phyloP scores from a whole-genome alignment of 1,140 invertebrate genomes.

The Pogonomyrmex barbatus region DNA sequence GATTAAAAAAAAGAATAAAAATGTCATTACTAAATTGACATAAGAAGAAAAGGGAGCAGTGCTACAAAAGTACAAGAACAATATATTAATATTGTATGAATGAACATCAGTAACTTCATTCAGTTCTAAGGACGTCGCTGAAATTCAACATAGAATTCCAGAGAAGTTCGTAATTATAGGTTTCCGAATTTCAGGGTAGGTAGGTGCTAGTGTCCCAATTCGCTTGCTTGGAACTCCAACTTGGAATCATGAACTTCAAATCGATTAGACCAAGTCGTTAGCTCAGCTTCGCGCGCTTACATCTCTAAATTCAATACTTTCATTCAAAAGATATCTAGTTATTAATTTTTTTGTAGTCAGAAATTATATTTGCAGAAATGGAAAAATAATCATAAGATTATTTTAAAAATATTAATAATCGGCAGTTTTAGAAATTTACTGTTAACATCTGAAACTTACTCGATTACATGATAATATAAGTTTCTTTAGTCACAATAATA shows the following conservation, averaged over 20 bases:
- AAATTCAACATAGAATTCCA: slow-evolving; percentile 22
- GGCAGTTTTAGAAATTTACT: not conserved
- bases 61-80: too few relatives aligned
- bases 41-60: not conserved
- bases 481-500: not conserved
- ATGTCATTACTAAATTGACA: not conserved
- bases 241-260: slow-evolving; percentile 35
- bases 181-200: slow-evolving; percentile 43
- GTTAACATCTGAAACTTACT: not conserved
- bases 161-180: slow-evolving; percentile 43
- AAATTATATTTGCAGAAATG: not conserved
- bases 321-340: not conserved
- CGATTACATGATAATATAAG: not conserved
- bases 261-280: slow-evolving; percentile 46
- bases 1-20: not conserved
- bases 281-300: not conserved
- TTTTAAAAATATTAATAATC: not conserved
- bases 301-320: slow-evolving; percentile 11
- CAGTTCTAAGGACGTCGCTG: slow-evolving; percentile 21
- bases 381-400: not conserved
- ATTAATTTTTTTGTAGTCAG: not conserved
- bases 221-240: slow-evolving; percentile 22
- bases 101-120: slow-evolving; percentile 27
- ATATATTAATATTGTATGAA: not conserved
- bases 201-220: slow-evolving; percentile 31